These are phyloP conservation scores for Macrosiphum euphorbiae DNA, from an alignment of 2,888 invertebrate species.

Conservation along the genomic window DNA sequence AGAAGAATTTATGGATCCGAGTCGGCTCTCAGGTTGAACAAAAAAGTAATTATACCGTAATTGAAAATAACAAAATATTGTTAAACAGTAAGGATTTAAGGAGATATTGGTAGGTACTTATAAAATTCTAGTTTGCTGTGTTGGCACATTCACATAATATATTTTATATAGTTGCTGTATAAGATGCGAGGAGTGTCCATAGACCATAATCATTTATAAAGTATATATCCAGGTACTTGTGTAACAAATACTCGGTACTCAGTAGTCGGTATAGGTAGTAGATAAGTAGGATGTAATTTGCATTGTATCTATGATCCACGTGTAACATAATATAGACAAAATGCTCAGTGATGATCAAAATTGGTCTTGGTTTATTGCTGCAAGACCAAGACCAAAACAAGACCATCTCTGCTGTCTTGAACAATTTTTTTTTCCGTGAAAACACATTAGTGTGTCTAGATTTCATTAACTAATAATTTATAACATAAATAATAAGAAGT, in stretches of 20 bases:
- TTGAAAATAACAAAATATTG: background rate
- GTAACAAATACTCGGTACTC: background rate
- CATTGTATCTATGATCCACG: no score
- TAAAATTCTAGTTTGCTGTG: background rate
- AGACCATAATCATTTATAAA: background rate
- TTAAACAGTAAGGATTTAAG: background rate
- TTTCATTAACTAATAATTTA: no score
- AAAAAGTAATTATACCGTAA: slow-evolving; percentile 22
- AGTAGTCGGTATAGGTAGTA: background rate
- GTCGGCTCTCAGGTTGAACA: background rate
- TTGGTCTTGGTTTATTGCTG: no score
- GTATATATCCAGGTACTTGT: background rate
- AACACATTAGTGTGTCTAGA: no score
- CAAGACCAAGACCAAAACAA: no score
- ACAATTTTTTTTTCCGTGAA: no score
- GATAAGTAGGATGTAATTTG: background rate
- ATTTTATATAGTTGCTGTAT: background rate
- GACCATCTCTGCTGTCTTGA: no score
- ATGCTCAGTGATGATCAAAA: no score
- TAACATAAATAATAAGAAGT: no score
- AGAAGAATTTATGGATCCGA: slow-evolving; percentile 43
- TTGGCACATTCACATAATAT: background rate
- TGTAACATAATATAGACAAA: background rate
- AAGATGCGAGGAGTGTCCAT: background rate
- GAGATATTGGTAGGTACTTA: background rate